A percentile compares a stretch with the other conserved stretches of the same genome.
Conservation (phyloP, 2,888 invertebrate genomes). For the Trachelus tabidus region DNA sequence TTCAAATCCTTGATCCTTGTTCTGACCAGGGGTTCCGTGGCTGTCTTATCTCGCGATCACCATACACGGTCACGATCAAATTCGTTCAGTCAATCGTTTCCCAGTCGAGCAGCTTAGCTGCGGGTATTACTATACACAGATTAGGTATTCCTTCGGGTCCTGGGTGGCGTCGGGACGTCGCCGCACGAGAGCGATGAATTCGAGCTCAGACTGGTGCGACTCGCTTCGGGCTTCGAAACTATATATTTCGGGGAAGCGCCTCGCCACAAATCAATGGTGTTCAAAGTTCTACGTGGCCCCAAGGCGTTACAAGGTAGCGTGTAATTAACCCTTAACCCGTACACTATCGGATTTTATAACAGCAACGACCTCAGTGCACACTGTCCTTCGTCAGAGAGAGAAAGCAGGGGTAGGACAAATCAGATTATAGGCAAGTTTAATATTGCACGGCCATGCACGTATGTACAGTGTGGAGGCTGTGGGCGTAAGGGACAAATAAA, state of each 20-base stretch:
- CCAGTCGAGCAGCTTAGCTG: background rate
- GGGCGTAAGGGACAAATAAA: background rate
- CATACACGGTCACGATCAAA: background rate
- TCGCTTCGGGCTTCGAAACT: constrained; percentile 2
- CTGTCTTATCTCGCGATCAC: background rate
- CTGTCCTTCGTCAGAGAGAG: constrained; percentile 12
- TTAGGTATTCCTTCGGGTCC: background rate
- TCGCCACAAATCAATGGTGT: constrained; percentile 57
- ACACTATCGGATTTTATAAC: constrained; percentile 49
- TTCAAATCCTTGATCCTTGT: background rate
- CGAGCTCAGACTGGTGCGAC: background rate
- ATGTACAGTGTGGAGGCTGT: background rate
- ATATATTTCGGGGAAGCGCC: constrained; percentile 2
- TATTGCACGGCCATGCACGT: background rate
- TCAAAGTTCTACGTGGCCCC: constrained; percentile 44
- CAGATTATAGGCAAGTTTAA: constrained; percentile 12
- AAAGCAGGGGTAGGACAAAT: constrained; percentile 29
- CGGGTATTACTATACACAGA: background rate
- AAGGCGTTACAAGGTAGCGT: constrained; percentile 48
- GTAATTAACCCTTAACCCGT: constrained; percentile 53
- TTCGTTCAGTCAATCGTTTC: background rate
- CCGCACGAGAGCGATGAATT: background rate
- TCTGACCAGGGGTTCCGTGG: background rate
- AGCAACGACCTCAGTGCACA: constrained; percentile 31
- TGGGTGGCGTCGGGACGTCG: background rate